phyloP scores from a whole-genome alignment of 2,888 invertebrate genomes.

The Drosophila mimetica region DNA sequence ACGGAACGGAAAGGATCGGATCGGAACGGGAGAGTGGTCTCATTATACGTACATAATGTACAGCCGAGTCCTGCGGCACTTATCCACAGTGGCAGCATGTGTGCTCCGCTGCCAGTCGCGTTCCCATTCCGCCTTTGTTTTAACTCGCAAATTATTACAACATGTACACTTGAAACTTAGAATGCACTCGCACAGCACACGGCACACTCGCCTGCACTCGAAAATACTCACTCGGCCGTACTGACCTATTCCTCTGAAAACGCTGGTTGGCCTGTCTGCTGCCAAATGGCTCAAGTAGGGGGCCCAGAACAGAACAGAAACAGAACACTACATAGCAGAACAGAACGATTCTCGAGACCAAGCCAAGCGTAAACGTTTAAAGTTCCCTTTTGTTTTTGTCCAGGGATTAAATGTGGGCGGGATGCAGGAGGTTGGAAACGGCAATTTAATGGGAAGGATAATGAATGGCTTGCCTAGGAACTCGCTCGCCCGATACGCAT shows the following conservation, averaged over 20 bases:
- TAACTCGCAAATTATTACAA: constrained; percentile 39
- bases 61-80: constrained; percentile 39
- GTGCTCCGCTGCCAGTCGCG: constrained; percentile 19
- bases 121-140: constrained; percentile 45
- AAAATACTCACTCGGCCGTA: constrained; percentile 63
- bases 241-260: constrained; percentile 82
- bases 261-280: constrained; percentile 68
- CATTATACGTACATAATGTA: constrained; percentile 62
- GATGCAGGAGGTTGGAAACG: constrained; percentile 4
- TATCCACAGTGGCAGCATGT: constrained; percentile 19
- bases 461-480: constrained; percentile 15
- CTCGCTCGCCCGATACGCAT: constrained; percentile 1
- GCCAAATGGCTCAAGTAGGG: constrained; percentile 42
- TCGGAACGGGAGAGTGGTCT: constrained; percentile 28
- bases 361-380: constrained; percentile 69
- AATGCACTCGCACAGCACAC: constrained; percentile 53
- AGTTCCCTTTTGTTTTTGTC: constrained; percentile 43
- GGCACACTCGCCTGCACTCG: constrained; percentile 44
- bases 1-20: constrained; percentile 8
- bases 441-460: constrained; percentile 14
- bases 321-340: constrained; percentile 17
- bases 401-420: constrained; percentile 23
- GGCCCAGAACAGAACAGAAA: constrained; percentile 26
- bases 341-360: constrained; percentile 54
- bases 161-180: constrained; percentile 70